phyloP scores from a whole-genome alignment of 2,113 vertebrate genomes.

The Scalopus aquaticus region DNA sequence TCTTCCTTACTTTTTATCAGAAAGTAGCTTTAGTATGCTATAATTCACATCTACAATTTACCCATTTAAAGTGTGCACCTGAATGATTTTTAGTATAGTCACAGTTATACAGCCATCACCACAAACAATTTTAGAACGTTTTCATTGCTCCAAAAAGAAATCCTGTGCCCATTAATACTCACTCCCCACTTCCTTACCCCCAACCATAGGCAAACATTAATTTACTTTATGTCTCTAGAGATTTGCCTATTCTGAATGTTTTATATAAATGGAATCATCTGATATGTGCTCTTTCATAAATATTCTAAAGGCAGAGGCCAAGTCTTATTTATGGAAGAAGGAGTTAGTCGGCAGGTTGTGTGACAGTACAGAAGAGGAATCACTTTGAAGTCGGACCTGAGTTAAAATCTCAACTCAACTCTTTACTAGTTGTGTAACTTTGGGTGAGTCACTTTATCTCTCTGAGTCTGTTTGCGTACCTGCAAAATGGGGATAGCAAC shows the following conservation, averaged over 20 bases:
- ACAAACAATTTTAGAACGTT: neutral
- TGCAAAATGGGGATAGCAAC: neutral
- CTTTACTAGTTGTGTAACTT: neutral
- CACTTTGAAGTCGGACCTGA: neutral
- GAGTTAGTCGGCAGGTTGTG: neutral
- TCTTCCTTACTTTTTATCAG: neutral
- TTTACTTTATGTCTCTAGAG: neutral
- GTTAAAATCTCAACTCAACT: neutral
- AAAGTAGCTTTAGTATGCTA: neutral
- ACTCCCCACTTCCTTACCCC: neutral
- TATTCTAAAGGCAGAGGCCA: constrained; percentile 1
- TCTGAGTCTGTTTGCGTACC: neutral
- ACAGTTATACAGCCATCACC: neutral
- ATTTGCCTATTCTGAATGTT: neutral
- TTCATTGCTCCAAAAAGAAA: neutral
- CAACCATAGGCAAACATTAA: neutral
- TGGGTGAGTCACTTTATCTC: neutral
- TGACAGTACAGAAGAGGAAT: neutral
- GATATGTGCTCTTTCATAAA: neutral
- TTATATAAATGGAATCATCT: neutral
- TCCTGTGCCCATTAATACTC: neutral
- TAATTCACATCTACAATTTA: neutral
- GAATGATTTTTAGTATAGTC: neutral
- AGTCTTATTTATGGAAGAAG: neutral
- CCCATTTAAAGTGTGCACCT: neutral